These are phyloP conservation scores for Dascillus cervinus DNA, from an alignment of 2,888 invertebrate species.

Conservation along the genomic window DNA sequence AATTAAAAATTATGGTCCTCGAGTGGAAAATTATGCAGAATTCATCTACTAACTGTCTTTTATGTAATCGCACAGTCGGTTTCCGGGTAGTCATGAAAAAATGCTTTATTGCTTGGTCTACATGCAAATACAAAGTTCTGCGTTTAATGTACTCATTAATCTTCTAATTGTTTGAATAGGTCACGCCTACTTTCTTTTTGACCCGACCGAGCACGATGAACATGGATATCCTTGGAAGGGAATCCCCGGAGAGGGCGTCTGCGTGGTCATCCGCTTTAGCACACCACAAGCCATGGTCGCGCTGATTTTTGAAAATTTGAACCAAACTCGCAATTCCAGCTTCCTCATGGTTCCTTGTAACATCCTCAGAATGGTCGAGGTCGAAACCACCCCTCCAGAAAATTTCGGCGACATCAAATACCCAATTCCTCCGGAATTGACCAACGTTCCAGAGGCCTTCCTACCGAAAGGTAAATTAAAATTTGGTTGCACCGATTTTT, in stretches of 20 bases:
- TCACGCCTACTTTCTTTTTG: slow-evolving; percentile 27
- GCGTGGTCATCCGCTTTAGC: slow-evolving; percentile 27
- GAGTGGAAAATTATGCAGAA: too few species aligned
- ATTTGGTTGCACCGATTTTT: too few species aligned
- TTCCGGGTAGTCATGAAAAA: too few species aligned
- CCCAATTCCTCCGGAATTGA: not conserved
- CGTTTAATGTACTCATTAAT: not conserved
- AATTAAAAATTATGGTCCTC: too few species aligned
- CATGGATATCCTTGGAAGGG: slow-evolving; percentile 29
- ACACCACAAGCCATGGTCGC: slow-evolving; percentile 23
- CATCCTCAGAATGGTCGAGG: slow-evolving; percentile 24
- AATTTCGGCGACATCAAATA: not conserved
- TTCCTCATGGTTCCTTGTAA: slow-evolving; percentile 22
- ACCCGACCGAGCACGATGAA: slow-evolving; percentile 33
- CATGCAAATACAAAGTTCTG: too few species aligned
- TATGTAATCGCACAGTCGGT: too few species aligned
- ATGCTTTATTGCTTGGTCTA: too few species aligned
- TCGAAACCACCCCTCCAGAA: slow-evolving; percentile 27
- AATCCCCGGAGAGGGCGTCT: slow-evolving; percentile 21
- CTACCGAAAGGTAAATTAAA: too few species aligned
- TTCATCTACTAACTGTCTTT: too few species aligned
- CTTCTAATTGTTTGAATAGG: slow-evolving; percentile 10
- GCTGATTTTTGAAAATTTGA: slow-evolving; percentile 24
- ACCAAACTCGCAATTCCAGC: slow-evolving; percentile 11
- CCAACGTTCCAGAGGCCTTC: too few species aligned